A percentile compares a stretch with the other conserved stretches of the same genome.
These are phyloP conservation scores for Achroia grisella DNA, from an alignment of 1,140 invertebrate genomes.

Conservation along the genomic window DNA sequence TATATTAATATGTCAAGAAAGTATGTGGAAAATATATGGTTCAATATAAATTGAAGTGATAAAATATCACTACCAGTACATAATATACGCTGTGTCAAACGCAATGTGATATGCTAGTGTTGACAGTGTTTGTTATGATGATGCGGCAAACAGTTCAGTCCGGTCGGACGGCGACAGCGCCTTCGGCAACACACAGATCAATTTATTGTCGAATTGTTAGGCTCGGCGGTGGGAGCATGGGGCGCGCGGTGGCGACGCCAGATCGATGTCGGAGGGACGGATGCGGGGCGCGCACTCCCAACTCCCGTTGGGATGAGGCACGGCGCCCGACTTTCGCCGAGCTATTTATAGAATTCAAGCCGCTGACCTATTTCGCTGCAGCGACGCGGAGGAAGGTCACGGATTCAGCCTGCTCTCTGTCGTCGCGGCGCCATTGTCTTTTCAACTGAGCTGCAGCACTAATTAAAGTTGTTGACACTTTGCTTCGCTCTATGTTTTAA, in stretches of 20 bases:
- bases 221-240: constrained; percentile 24
- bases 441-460: constrained; percentile 62
- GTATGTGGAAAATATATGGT: too few species aligned
- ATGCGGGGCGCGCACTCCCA: constrained; percentile 35
- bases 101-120: background rate
- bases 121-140: constrained; percentile 1
- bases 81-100: too few species aligned
- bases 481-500: constrained; percentile 42
- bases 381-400: constrained; percentile 67
- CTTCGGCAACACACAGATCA: constrained; percentile 19
- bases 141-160: background rate
- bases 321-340: constrained; percentile 66
- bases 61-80: too few species aligned
- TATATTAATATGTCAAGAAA: too few species aligned
- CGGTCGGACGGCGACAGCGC: background rate
- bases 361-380: constrained; percentile 71
- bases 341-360: constrained; percentile 72
- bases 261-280: constrained; percentile 53
- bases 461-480: constrained; percentile 71
- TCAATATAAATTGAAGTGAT: too few species aligned
- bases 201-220: constrained; percentile 43
- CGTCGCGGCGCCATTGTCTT: constrained; percentile 68
- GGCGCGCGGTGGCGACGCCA: constrained; percentile 22
- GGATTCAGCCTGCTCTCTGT: constrained; percentile 63
- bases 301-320: constrained; percentile 46